These are phyloP conservation scores for Epinotia demarniana DNA, from an alignment of 2,888 invertebrate genomes.

Conservation along the genomic window DNA sequence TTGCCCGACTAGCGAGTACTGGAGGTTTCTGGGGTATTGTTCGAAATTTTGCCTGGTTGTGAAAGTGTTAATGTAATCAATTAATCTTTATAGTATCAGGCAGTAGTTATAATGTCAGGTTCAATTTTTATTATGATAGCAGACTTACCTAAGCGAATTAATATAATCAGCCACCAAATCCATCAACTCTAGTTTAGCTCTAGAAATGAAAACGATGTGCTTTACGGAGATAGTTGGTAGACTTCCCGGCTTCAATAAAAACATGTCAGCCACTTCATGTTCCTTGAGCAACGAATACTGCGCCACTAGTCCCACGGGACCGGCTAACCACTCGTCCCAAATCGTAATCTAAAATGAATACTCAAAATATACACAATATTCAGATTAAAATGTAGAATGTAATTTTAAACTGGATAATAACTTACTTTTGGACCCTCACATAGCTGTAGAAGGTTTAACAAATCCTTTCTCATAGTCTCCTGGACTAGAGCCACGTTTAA, in stretches of 20 bases:
- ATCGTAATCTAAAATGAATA: constrained; percentile 86
- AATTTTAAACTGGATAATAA: background rate
- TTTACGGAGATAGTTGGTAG: constrained; percentile 89
- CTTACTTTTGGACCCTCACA: constrained; percentile 93
- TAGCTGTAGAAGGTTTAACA: constrained; percentile 92
- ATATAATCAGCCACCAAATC: constrained; percentile 91
- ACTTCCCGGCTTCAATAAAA: constrained; percentile 88
- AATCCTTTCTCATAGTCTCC: constrained; percentile 90
- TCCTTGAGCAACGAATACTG: constrained; percentile 91
- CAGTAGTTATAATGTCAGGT: no score
- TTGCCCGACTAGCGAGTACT: no score
- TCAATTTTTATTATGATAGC: no score
- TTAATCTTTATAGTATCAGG: no score
- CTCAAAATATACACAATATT: background rate
- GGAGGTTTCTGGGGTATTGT: no score
- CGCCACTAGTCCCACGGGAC: constrained; percentile 94
- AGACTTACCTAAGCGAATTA: constrained; percentile 65
- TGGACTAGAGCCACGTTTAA: constrained; percentile 91
- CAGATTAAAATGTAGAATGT: background rate
- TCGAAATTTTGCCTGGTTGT: no score
- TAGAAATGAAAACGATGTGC: constrained; percentile 94
- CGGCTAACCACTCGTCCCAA: constrained; percentile 94
- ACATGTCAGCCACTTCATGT: constrained; percentile 94
- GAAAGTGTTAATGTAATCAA: no score
- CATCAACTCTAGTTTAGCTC: constrained; percentile 93